These are phyloP conservation scores for Palythoa grandis DNA, from an alignment of 92 coral and sea anemone species.

Conservation along the genomic window DNA sequence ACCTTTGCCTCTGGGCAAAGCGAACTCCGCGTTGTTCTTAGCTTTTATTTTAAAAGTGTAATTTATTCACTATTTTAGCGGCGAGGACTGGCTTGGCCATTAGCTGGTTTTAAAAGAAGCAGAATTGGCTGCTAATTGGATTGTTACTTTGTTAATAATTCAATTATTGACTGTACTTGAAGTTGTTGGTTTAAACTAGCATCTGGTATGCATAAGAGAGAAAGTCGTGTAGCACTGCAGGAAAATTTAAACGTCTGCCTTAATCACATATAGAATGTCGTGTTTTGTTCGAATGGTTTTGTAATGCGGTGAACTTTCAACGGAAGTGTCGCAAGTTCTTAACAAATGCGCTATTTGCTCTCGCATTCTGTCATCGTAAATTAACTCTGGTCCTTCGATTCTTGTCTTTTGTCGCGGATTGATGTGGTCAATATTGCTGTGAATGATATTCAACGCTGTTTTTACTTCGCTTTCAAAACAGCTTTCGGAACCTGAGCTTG, in stretches of 20 bases:
- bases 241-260: constrained; percentile 48
- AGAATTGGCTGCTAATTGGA: background rate
- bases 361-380: constrained; percentile 25
- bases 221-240: background rate
- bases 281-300: constrained; percentile 57
- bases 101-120: background rate
- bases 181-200: background rate
- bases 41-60: background rate
- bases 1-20: constrained; percentile 13
- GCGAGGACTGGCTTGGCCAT: background rate
- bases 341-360: constrained; percentile 26
- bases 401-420: constrained; percentile 13
- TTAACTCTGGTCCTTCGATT: background rate
- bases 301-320: constrained; percentile 34
- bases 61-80: constrained; percentile 1
- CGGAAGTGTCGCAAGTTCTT: constrained; percentile 22
- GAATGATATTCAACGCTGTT: constrained; percentile 28
- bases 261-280: constrained; percentile 52
- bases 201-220: too few species aligned
- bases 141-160: background rate
- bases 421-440: constrained; percentile 23
- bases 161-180: background rate
- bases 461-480: constrained; percentile 36
- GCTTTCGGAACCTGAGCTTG: constrained; percentile 37
- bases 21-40: background rate